These are phyloP conservation scores for Trigoniulus corallinus DNA, from an alignment of 1,140 invertebrate genomes.

Conservation along the genomic window DNA sequence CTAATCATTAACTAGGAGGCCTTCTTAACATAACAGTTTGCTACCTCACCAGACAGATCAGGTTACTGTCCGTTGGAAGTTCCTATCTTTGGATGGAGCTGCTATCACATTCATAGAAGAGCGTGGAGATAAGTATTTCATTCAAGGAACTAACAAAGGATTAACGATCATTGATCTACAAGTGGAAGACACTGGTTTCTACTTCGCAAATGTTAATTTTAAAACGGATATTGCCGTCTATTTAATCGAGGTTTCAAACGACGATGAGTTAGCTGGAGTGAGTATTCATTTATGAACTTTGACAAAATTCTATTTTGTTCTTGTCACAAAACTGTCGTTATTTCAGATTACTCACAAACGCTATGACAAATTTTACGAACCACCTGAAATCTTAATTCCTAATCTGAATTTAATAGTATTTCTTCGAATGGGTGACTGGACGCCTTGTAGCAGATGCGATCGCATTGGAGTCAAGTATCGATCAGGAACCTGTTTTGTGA, in stretches of 20 bases:
- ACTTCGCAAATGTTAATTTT: not conserved
- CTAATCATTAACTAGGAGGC: not conserved
- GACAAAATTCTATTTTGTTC: not conserved
- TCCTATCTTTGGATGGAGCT: not conserved
- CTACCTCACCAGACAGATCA: not conserved
- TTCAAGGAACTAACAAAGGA: not conserved
- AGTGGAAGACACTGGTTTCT: not conserved
- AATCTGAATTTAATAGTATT: conserved; percentile 17
- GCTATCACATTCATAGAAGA: not conserved
- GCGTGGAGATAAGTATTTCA: not conserved
- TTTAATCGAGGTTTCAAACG: not conserved
- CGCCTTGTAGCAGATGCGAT: conserved; percentile 40
- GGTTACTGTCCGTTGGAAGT: not conserved
- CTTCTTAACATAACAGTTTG: not conserved
- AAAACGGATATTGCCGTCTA: not conserved
- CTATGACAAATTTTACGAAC: not conserved
- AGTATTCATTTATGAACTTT: too few relatives aligned
- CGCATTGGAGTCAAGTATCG: conserved; percentile 16
- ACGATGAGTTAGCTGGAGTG: not conserved
- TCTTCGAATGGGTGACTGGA: conserved; percentile 37
- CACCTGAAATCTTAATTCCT: not conserved
- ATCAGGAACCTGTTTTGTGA: not conserved
- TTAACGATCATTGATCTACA: not conserved
- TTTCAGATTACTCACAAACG: not conserved
- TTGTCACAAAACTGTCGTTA: not conserved